These are phyloP conservation scores for Zaprionus africanus DNA, from an alignment of 1,140 invertebrate genomes.

Conservation along the genomic window DNA sequence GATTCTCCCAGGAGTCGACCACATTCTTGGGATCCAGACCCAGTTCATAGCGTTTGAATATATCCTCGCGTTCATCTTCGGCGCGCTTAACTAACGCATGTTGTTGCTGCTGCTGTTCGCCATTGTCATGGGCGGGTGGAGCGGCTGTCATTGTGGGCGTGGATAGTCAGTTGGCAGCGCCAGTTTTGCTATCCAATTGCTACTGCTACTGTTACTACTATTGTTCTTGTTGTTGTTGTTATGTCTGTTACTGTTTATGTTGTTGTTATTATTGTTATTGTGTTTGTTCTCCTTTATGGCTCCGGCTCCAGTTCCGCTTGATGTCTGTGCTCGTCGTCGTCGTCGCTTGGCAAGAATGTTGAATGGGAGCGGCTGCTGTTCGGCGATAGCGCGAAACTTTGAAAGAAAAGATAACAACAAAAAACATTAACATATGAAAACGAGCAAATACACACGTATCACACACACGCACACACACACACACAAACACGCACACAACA, in stretches of 20 bases:
- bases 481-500: conserved; percentile 23
- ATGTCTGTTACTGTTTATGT: neutral
- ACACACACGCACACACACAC: conserved; percentile 1
- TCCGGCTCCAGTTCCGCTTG: conserved; percentile 14
- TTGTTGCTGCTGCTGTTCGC: conserved; percentile 72
- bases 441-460: conserved; percentile 9
- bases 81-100: conserved; percentile 89
- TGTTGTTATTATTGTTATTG: conserved; percentile 8
- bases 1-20: conserved; percentile 99
- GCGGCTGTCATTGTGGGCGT: conserved; percentile 54
- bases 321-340: conserved; percentile 13
- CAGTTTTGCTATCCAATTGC: conserved; percentile 45
- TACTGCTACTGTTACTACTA: conserved; percentile 7
- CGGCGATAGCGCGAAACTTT: conserved; percentile 73
- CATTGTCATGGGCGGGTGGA: conserved; percentile 58
- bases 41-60: conserved; percentile 96
- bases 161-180: conserved; percentile 22
- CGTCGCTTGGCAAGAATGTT: conserved; percentile 49
- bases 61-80: conserved; percentile 95
- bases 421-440: conserved; percentile 63
- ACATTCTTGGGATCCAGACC: conserved; percentile 95
- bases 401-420: conserved; percentile 51
- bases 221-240: conserved; percentile 4
- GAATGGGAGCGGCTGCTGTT: conserved; percentile 64
- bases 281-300: conserved; percentile 25